Evolutionary conservation across 2,113 vertebrate genomes (phyloP), one percentile per base, ranked within the genome.

Genomic region (Atractosteus spatula): DNA sequence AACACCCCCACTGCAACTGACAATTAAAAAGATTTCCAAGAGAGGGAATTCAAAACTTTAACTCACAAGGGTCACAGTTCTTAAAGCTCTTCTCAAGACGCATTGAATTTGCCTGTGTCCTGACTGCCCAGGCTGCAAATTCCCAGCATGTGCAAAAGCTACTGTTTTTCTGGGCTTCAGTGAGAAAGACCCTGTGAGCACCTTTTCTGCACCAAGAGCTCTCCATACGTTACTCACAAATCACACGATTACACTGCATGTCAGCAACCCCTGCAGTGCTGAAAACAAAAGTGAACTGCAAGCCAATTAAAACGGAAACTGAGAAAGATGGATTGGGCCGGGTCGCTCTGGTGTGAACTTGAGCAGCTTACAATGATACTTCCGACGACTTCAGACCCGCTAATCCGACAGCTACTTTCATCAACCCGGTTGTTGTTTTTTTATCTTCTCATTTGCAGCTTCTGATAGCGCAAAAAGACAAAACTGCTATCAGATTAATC

Each of bases 301-400:
- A 93, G 91, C 93, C 91, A 94, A 93, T 94, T 92, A 94, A 94
- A 94, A 92, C 89, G 91, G 92, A 93, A 93, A 92, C 89, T 86
- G 91, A 92, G 92, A 93, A 92, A 92, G 91, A 93, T 78, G 86
- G 90, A 91, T 91, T 88, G 89, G 86, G 86, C 84, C 79, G 84
- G 82, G 89, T 87, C 84, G 83, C 80, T 89, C 87, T 87, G 84
- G 87, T 92, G 90, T 90, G 90, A 93, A 92, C 91, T 85, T 85
- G 84, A 88, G 83, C 82, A 85, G 88, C 86, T 87, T 83, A 75
- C 87, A 93, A 92, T 89, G 91, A 93, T 89, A 86, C 81, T 85
- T 82, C 71, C 70, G 77, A 87, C 88, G 87, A 91, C 87, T 89
- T 90, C 71, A 89, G 89, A 89, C 83, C 89, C 81, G 87, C 91